Percentiles rank a stretch among this genome's conserved stretches.
These are phyloP conservation scores for Cebidichthys violaceus DNA, from an alignment of 2,113 vertebrate species.

Conservation along the genomic window DNA sequence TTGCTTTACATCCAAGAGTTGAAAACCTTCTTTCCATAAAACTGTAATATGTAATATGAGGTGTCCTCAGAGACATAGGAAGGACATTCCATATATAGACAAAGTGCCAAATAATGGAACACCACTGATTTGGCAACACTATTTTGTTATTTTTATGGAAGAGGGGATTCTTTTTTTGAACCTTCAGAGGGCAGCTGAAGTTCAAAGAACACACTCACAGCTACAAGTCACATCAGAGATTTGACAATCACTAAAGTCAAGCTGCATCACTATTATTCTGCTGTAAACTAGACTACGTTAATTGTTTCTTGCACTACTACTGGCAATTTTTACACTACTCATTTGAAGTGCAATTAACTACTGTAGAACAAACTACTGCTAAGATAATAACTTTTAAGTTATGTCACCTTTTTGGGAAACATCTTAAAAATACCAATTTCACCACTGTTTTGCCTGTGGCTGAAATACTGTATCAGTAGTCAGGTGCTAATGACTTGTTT, in stretches of 20 bases:
- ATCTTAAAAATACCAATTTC: background rate
- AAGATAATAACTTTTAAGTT: background rate
- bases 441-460: background rate
- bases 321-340: background rate
- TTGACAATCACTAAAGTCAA: background rate
- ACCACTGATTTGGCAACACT: conserved; percentile 25
- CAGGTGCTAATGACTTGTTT: background rate
- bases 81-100: conserved; percentile 25
- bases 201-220: conserved; percentile 34
- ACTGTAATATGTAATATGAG: conserved; percentile 31
- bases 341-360: background rate
- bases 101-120: conserved; percentile 47
- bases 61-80: conserved; percentile 32
- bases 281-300: background rate
- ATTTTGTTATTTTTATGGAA: conserved; percentile 27
- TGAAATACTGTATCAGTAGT: background rate
- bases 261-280: background rate
- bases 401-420: background rate
- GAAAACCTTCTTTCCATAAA: conserved; percentile 30
- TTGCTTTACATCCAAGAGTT: conserved; percentile 12
- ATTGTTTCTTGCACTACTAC: background rate
- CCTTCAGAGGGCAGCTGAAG: conserved; percentile 22
- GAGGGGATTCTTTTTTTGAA: conserved; percentile 20
- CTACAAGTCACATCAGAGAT: conserved; percentile 14
- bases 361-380: background rate